Percentiles rank a stretch among this genome's conserved stretches.
These are phyloP conservation scores for Drosophila niveifrons DNA, from an alignment of 2,888 invertebrate species.

Conservation along the genomic window DNA sequence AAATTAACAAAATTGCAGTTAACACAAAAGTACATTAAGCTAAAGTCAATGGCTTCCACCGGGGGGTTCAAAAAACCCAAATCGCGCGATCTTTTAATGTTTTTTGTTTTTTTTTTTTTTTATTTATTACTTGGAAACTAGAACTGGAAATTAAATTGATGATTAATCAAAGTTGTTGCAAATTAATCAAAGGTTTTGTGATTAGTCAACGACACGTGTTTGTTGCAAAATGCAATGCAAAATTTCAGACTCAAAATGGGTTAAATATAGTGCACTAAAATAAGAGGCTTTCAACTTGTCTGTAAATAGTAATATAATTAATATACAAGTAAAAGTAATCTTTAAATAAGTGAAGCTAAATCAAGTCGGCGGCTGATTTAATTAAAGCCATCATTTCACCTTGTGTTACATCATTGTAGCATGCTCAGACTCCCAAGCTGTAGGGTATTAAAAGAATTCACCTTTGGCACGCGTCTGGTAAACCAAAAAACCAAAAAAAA, in stretches of 20 bases:
- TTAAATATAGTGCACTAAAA: background rate
- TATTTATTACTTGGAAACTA: constrained; percentile 25
- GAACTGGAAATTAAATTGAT: constrained; percentile 35
- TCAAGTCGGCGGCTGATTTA: background rate
- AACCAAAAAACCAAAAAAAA: constrained; percentile 34
- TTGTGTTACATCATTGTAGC: background rate
- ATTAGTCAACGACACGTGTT: constrained; percentile 1
- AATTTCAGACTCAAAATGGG: background rate
- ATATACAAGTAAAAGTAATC: background rate
- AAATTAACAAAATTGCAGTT: constrained; percentile 37
- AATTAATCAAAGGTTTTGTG: constrained; percentile 38
- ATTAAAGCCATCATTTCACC: background rate
- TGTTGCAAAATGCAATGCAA: constrained; percentile 13
- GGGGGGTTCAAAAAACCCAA: constrained; percentile 50
- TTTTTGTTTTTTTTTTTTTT: constrained; percentile 9
- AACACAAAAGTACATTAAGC: constrained; percentile 11
- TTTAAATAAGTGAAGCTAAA: background rate
- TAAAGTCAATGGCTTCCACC: constrained; percentile 66
- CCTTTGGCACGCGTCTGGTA: constrained; percentile 59
- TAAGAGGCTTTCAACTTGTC: background rate
- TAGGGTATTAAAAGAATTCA: constrained; percentile 31
- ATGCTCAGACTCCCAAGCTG: background rate
- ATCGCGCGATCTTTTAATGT: constrained; percentile 61
- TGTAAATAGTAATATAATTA: background rate
- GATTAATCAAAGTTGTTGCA: constrained; percentile 41